Evolutionary conservation across 2,888 invertebrate genomes (phyloP), one percentile per base, ranked within the genome.

Genomic region (Dermolepida albohirtum): DNA sequence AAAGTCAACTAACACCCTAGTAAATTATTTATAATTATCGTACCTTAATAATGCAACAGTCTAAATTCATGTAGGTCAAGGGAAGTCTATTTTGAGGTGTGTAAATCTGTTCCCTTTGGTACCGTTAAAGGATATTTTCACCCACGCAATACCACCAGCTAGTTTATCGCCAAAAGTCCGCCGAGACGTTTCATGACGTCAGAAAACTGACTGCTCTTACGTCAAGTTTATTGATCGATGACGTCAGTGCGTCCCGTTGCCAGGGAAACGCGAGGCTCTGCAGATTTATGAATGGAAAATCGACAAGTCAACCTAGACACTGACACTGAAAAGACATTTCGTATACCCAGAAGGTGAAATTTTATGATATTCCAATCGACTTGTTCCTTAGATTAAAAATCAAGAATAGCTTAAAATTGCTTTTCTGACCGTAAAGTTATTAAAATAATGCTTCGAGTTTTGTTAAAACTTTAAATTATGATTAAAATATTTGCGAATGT

Each of bases 151-250:
- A 72, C 70, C 72, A 16, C 47, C 43, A 47, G 59, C 47, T 62
- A 62, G 59, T 62, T 62, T 62, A 62, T 62, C 34, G 59, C 59
- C 59, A 34, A 62, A 70, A 72, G 73, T 74, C 77, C 75, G 75
- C 74, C 73, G 76, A 75, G 77, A 77, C 76, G 75, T 73, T 72
- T 57, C 67, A 74, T 78, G 78, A 78, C 78, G 77, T 78, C 74
- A 75, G 73, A 50, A 43, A 52, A 68, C 67, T 72, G 72, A 73
- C 22, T 47, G 27, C 29, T 29, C 74, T 77, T 73, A 77, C 75
- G 74, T 76, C 72, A 75, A 73, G 68, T 64, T 66, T 71, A 72
- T 68, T 70, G 73, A 51, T 72, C 59, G 68, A 62, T 76, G 75
- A 76, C 77, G 77, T 77, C 59, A 34, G 17, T 34, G 47, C 29